Evolutionary conservation across 2,113 vertebrate genomes (phyloP).

Genomic region (Narcine bancroftii): DNA sequence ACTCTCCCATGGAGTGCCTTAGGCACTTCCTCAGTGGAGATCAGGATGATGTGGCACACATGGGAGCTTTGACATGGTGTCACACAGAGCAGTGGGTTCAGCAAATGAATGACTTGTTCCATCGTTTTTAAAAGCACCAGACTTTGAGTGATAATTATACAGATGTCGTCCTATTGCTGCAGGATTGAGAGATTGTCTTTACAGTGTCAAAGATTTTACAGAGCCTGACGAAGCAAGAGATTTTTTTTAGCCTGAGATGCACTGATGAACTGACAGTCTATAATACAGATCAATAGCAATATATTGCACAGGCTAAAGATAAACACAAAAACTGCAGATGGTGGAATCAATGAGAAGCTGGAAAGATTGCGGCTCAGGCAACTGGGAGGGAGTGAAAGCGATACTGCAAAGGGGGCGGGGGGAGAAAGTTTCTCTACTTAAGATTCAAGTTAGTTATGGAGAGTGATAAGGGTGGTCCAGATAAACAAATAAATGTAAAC

Average conservation of each 20-base stretch:
- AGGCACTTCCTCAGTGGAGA: neutral
- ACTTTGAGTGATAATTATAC: conserved; percentile 1
- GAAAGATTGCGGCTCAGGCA: too few species aligned
- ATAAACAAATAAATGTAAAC: too few species aligned
- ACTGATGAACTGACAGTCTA: conserved; percentile 25
- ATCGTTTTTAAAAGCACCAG: neutral
- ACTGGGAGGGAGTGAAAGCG: too few species aligned
- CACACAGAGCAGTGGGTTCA: neutral
- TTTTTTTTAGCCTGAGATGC: neutral
- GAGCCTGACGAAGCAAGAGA: neutral
- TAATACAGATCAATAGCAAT: conserved; percentile 37
- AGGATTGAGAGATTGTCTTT: conserved; percentile 10
- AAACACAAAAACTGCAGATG: too few species aligned
- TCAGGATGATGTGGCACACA: neutral
- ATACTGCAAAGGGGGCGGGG: too few species aligned
- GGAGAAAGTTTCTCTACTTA: too few species aligned
- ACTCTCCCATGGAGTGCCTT: too few species aligned
- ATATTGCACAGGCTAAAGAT: conserved; percentile 32
- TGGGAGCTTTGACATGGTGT: neutral
- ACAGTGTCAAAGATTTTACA: neutral
- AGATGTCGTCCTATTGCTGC: neutral
- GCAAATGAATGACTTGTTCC: too few species aligned
- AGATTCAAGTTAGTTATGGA: too few species aligned
- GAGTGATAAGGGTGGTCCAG: too few species aligned
- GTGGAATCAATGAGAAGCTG: too few species aligned